phyloP scores from a whole-genome alignment of 1,140 invertebrate genomes.

The Liolophura sinensis region DNA sequence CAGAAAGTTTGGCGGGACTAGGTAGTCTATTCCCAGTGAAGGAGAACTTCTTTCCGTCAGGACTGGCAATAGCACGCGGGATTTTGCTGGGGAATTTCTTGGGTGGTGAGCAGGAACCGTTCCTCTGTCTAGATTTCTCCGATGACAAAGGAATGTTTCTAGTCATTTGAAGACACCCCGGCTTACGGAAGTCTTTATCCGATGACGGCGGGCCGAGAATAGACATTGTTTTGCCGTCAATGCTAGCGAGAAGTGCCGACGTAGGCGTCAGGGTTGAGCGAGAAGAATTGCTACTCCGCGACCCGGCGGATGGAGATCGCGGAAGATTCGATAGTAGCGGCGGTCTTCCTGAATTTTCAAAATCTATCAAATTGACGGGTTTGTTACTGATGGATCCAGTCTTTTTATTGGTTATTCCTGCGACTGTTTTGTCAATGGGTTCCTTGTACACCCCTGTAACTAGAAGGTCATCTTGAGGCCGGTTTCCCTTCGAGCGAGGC shows the following conservation, averaged over 20 bases:
- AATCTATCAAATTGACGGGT: background rate
- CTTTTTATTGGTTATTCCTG: background rate
- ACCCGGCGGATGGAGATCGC: constrained; percentile 25
- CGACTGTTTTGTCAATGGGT: constrained; percentile 23
- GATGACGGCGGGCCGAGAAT: constrained; percentile 25
- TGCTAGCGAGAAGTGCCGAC: constrained; percentile 42
- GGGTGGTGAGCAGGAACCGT: background rate
- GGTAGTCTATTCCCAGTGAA: too few species aligned
- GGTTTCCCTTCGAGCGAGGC: background rate
- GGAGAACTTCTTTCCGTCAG: too few species aligned
- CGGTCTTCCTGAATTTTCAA: background rate
- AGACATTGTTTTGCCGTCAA: constrained; percentile 51
- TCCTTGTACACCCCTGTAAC: constrained; percentile 46
- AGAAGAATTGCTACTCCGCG: constrained; percentile 39
- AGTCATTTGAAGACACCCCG: background rate
- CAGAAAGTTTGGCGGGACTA: constrained; percentile 1
- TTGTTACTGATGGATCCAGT: background rate
- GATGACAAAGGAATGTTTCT: background rate
- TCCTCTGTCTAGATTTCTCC: background rate
- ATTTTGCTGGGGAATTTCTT: constrained; percentile 13
- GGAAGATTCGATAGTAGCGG: background rate
- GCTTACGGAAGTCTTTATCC: background rate
- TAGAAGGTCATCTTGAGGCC: constrained; percentile 35
- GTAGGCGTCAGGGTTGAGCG: constrained; percentile 43
- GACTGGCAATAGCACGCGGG: constrained; percentile 3